Base-by-base conservation (phyloP, 2,797 vertebrate species). In the Mastacembelus armatus region DNA sequence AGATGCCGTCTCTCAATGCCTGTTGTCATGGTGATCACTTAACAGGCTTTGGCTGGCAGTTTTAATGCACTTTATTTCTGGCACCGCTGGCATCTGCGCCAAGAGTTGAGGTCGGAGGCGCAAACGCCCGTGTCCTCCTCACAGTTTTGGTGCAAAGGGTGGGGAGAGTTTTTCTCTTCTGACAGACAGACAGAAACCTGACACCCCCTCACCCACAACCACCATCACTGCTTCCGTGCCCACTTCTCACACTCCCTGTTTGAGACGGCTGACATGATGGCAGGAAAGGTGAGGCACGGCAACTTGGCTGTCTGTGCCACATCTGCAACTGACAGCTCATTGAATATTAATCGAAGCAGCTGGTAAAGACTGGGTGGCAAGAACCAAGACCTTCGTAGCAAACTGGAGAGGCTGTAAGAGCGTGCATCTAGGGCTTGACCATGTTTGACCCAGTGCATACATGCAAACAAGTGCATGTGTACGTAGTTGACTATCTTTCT, bases 11-110 rank as follows among this genome's bases (percentile, higher is more conserved):
- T 83, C 67, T 73, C 48, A 32, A 22, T 59, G 80, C 80, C 74
- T 82, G 89, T 90, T 90, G 91, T 91, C 87, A 90, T 89, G 78
- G 63, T 78, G 50, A 89, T 92, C 88, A 74, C 80, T 85, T 88
- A 90, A 90, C 82, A 78, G 77, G 71, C 83, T 89, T 80, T 74
- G 66, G 54, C 78, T 66, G 72, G 58, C 81, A 88, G 86, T 90
- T 87, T 81, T 84, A 90, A 86, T 84, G 61, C 74, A 12, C 89
- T 91, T 91, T 87, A 74, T 90, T 88, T 87, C 82, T 74, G 85
- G 85, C 73, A 45, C 32, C 3, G 18, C 56, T 38, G 58, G 74
- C 79, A 71, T 83, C 67, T 71, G 75, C 11, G 39, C 35, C 10
- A 15, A 45, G 71, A 64, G 77, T 21, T 5, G 26, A 73, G 80